phyloP scores from a whole-genome alignment of 2,113 vertebrate genomes.

The Petaurus breviceps region DNA sequence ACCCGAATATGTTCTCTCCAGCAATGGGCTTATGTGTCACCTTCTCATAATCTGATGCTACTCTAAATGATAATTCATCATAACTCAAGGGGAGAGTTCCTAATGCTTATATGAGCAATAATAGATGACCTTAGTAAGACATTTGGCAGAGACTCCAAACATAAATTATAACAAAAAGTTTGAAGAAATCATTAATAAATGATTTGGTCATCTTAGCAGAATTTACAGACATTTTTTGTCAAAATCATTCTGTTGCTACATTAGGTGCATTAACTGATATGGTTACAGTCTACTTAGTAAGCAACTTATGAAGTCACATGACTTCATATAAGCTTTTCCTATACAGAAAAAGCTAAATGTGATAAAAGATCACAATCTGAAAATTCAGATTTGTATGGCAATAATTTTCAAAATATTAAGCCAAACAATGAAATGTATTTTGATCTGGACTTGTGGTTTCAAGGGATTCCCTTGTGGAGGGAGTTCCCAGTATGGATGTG shows the following conservation, averaged over 20 bases:
- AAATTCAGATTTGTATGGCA: constrained; percentile 43
- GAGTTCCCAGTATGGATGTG: background rate
- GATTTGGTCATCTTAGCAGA: constrained; percentile 11
- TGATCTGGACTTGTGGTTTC: background rate
- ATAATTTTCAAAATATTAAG: background rate
- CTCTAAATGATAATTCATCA: background rate
- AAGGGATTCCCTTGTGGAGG: background rate
- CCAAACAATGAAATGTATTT: background rate
- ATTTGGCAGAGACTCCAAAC: background rate
- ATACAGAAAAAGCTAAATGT: constrained; percentile 18
- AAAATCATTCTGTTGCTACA: constrained; percentile 31
- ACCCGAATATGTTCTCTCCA: background rate
- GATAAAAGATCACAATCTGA: constrained; percentile 47
- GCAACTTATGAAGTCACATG: constrained; percentile 23
- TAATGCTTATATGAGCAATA: background rate
- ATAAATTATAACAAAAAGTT: constrained; percentile 10
- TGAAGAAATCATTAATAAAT: constrained; percentile 13
- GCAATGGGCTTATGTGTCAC: background rate
- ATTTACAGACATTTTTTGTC: constrained; percentile 5
- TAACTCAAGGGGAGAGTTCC: background rate
- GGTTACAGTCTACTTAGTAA: constrained; percentile 51
- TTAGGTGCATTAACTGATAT: background rate
- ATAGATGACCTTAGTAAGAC: constrained; percentile 9
- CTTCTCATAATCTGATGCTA: background rate
- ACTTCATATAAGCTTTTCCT: constrained; percentile 41